Evolutionary conservation across 2,113 vertebrate genomes (phyloP), one percentile per base, ranked within the genome.

Genomic region (Microtus montanus): DNA sequence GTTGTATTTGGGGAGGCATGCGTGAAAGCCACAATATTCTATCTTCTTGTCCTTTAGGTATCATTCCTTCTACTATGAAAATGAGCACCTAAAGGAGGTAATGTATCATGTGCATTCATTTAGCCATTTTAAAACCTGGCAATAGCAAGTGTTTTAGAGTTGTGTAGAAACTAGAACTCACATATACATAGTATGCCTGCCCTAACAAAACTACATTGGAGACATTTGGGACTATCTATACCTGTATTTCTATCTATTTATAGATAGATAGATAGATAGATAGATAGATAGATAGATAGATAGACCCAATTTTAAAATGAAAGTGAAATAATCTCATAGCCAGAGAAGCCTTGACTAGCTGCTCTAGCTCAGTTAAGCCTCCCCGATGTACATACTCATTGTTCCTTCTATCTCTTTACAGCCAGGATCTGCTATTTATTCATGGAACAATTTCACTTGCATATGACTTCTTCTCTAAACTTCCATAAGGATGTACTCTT

Each of bases 41-140:
- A 19, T 58, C 38, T 90, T 54, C 47, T 90, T 54, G 74, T 80
- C 33, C 78, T 88, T 91, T 80, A 54, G n/a, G 44, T 47, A 12
- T 86, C 20, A 82, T 73, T 73, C 58, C 66, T 91, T 49, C 49
- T 54, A n/a, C 47, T 49, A 54, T 28, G 13, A 93, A 90, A 83
- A 78, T 77, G 61, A 83, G 74, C 70, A 90, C n/a, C 52, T 58
- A 49, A 28, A 20, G n/a, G 63, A 93, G 49, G 86, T 63, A 68
- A 28, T 63, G 83, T 44, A 30, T 94, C 33, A 79, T 22, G 47
- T 19, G 24, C 58, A 90, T 80, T 83, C 35, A 71, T 79, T 74
- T 73, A 82, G 77, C 74, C 54, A 64, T 64, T 89, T 19, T 68
- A 77, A 75, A 93, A 91, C 4, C 70, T 91, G 58, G 90, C n/a